Evolutionary conservation across 2,797 vertebrate species (phyloP).

Genomic region (Myioborus miniatus): DNA sequence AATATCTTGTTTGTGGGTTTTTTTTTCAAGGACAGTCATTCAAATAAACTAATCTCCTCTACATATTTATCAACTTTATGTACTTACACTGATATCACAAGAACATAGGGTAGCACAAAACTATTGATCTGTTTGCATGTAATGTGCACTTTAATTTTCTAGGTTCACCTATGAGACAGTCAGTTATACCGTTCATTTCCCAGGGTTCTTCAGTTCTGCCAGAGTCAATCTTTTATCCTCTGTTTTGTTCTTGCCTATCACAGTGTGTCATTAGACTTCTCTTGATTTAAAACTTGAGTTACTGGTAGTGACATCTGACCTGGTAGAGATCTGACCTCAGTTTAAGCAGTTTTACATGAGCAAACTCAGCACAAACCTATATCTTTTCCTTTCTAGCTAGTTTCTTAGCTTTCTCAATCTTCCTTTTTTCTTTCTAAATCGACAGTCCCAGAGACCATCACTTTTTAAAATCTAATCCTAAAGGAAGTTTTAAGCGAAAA

Average conservation of each 20-base stretch:
- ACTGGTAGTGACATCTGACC: not conserved
- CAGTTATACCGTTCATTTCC: not conserved
- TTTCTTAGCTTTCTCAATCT: not conserved
- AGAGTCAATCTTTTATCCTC: not conserved
- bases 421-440: not conserved
- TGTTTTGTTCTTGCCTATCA: not conserved
- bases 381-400: not conserved
- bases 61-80: not conserved
- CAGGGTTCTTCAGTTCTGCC: not conserved
- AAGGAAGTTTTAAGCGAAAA: not conserved
- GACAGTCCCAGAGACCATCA: not conserved
- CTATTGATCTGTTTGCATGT: not conserved
- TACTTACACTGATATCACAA: not conserved
- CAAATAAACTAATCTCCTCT: not conserved
- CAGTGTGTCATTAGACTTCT: not conserved
- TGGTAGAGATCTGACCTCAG: not conserved
- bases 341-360: not conserved
- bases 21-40: not conserved
- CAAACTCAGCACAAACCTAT: not conserved
- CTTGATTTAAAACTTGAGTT: not conserved
- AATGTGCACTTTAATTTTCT: not conserved
- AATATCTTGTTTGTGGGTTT: not conserved
- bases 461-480: not conserved
- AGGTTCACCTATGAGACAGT: not conserved
- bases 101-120: not conserved